These are phyloP conservation scores for Collichthys lucidus DNA, from an alignment of 2,113 vertebrate genomes.

Conservation along the genomic window DNA sequence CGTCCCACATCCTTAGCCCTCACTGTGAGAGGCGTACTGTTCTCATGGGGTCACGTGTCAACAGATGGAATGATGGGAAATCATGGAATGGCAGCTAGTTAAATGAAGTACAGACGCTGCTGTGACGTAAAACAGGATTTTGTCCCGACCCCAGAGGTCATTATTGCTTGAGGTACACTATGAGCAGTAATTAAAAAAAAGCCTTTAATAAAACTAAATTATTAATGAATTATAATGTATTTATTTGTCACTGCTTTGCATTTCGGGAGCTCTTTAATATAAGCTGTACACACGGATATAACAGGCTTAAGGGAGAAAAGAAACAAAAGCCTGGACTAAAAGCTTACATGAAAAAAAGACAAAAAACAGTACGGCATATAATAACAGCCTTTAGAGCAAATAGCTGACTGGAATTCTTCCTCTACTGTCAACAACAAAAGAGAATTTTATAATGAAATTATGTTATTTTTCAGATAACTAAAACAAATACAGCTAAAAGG, in stretches of 20 bases:
- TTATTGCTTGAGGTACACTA: not conserved
- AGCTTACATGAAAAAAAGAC: constrained; percentile 1
- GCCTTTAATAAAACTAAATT: too few relatives aligned
- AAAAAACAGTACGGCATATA: not conserved
- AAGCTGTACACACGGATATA: not conserved
- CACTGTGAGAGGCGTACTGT: constrained; percentile 10
- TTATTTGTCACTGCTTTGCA: not conserved
- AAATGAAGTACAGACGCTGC: constrained; percentile 61
- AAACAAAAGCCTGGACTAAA: constrained; percentile 19
- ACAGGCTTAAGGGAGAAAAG: not conserved
- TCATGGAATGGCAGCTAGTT: constrained; percentile 17
- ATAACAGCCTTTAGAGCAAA: not conserved
- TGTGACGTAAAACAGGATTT: constrained; percentile 36
- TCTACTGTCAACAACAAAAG: constrained; percentile 5
- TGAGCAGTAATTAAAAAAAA: not conserved
- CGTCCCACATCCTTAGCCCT: constrained; percentile 2
- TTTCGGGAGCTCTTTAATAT: too few relatives aligned
- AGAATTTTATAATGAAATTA: not conserved
- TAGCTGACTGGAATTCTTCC: not conserved
- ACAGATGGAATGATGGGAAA: constrained; percentile 50
- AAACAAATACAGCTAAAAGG: constrained; percentile 13
- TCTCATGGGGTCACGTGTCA: constrained; percentile 22
- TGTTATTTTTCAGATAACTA: constrained; percentile 14
- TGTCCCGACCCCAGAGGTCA: not conserved
- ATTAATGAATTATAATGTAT: not conserved